Percentiles rank a stretch among this genome's conserved stretches.
Evolutionary conservation across 2,888 invertebrate genomes (phyloP).

Genomic region (Gryllus longicercus): DNA sequence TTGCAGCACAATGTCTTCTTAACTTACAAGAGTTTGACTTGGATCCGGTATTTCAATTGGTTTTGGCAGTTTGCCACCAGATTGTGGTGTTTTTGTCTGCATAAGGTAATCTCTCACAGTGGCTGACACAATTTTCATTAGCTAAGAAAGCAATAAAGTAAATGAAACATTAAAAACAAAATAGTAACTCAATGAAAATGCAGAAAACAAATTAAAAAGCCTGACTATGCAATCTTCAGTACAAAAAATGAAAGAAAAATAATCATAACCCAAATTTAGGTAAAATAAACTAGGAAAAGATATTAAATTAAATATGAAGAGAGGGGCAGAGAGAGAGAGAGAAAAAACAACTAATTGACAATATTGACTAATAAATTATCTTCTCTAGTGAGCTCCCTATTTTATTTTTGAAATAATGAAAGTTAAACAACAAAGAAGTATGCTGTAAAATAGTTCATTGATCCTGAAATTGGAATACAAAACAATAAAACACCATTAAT

Average conservation of each 20-base stretch:
- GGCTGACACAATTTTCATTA: slow-evolving; percentile 32
- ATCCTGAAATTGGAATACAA: too few species aligned
- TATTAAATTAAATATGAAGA: too few species aligned
- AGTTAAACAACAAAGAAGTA: neutral
- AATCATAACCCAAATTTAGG: too few species aligned
- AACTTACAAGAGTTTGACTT: slow-evolving; percentile 2
- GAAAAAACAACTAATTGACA: neutral
- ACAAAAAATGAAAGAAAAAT: too few species aligned
- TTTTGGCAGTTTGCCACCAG: neutral
- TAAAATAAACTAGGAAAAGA: too few species aligned
- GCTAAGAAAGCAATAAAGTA: slow-evolving; percentile 26
- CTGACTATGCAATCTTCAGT: neutral
- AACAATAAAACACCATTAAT: too few species aligned
- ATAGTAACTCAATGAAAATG: neutral
- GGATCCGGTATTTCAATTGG: neutral
- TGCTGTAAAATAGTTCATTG: too few species aligned
- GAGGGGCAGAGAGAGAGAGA: neutral
- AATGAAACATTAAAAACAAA: slow-evolving; percentile 21
- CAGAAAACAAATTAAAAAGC: slow-evolving; percentile 12
- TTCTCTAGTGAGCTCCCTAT: neutral
- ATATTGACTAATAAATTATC: neutral
- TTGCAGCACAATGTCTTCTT: neutral
- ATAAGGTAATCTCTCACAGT: slow-evolving; percentile 20
- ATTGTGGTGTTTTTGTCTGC: neutral
- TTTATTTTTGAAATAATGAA: neutral